Evolutionary conservation across 1,140 invertebrate species (phyloP).

Genomic region (Psilanteris sp.): DNA sequence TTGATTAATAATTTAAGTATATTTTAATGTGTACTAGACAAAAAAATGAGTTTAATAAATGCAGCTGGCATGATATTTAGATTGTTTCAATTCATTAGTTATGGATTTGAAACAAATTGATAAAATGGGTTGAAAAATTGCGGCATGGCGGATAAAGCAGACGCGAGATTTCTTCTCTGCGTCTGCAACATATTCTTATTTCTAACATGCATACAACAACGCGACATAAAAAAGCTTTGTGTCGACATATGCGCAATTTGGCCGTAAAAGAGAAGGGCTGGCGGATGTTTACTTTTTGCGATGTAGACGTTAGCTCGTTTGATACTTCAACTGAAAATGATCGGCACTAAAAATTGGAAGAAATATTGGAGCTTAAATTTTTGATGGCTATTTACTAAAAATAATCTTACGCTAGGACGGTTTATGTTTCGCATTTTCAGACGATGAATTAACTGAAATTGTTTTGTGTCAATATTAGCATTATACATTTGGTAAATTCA

Average conservation of each 20-base stretch:
- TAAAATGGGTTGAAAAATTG: conserved; percentile 29
- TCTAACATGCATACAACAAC: conserved; percentile 20
- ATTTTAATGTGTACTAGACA: too few species aligned
- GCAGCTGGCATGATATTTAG: too few species aligned
- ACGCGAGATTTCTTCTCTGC: conserved; percentile 52
- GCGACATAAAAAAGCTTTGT: conserved; percentile 30
- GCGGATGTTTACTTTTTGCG: conserved; percentile 58
- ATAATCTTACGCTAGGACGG: conserved; percentile 8
- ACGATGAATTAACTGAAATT: conserved; percentile 1
- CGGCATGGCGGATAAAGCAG: conserved; percentile 29
- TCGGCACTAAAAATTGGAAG: conserved; percentile 4
- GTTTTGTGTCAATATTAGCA: conserved; percentile 24
- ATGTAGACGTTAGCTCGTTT: conserved; percentile 25
- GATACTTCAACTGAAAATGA: conserved; percentile 36
- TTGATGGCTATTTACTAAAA: conserved; percentile 18
- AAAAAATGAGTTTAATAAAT: too few species aligned
- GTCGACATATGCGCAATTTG: conserved; percentile 50
- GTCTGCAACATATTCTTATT: conserved; percentile 46
- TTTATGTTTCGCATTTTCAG: conserved; percentile 17
- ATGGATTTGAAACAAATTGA: conserved; percentile 1
- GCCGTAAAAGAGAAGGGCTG: conserved; percentile 8
- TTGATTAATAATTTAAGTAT: too few species aligned
- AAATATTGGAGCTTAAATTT: conserved; percentile 36
- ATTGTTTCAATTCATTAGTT: conserved; percentile 1
- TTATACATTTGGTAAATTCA: too few species aligned